phyloP scores from a whole-genome alignment of 1,140 invertebrate species.

The Scaptomyza montana region DNA sequence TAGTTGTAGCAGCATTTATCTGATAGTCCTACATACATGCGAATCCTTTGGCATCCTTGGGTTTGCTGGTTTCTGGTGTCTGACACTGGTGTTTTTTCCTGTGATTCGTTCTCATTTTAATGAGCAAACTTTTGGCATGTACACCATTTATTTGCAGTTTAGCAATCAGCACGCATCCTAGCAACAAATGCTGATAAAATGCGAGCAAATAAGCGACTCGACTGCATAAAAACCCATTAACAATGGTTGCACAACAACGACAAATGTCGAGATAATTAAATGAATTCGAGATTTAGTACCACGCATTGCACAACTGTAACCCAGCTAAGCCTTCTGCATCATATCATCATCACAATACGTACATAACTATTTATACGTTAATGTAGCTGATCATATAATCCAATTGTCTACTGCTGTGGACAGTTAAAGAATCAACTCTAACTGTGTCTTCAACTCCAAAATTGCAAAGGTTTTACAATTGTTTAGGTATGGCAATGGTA shows the following conservation, averaged over 20 bases:
- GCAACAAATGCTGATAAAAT: slow-evolving; percentile 41
- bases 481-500: no score
- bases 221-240: slow-evolving; percentile 49
- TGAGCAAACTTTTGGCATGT: slow-evolving; percentile 67
- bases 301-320: slow-evolving; percentile 3
- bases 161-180: slow-evolving; percentile 44
- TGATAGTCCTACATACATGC: slow-evolving; percentile 14
- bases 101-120: slow-evolving; percentile 64
- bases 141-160: slow-evolving; percentile 68
- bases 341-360: neutral
- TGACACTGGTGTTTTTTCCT: slow-evolving; percentile 16
- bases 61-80: neutral
- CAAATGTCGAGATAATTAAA: slow-evolving; percentile 38
- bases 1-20: slow-evolving; percentile 15
- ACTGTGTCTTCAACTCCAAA: neutral
- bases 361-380: neutral
- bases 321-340: neutral
- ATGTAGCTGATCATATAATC: neutral
- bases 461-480: neutral
- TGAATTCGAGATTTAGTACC: slow-evolving; percentile 8
- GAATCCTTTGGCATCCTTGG: slow-evolving; percentile 22
- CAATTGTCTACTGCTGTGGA: neutral
- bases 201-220: neutral
- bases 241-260: slow-evolving; percentile 16
- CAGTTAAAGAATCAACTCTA: no score